A percentile compares a stretch with the other conserved stretches of the same genome.
Conservation (phyloP, 2,888 invertebrate genomes). For the Disparrhopalites patrizii region DNA sequence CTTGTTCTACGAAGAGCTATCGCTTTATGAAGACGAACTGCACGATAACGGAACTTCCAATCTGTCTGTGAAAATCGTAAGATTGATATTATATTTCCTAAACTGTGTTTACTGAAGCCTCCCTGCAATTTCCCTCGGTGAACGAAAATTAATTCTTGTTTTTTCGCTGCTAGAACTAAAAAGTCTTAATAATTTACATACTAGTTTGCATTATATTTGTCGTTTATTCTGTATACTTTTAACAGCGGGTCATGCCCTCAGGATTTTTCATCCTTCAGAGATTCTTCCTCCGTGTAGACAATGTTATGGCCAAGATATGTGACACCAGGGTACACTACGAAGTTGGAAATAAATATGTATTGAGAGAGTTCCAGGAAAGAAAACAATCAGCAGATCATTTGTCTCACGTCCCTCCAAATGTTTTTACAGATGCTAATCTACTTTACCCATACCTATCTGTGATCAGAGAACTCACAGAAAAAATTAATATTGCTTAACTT, state of each 20-base stretch:
- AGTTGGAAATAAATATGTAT: constrained; percentile 68
- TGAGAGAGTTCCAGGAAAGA: constrained; percentile 76
- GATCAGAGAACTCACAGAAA: constrained; percentile 36
- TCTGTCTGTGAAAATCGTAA: constrained; percentile 87
- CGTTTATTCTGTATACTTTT: too few species aligned
- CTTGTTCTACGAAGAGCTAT: constrained; percentile 86
- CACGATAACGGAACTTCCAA: constrained; percentile 96
- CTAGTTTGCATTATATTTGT: constrained; percentile 31
- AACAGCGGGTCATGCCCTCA: constrained; percentile 91
- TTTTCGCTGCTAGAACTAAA: too few species aligned
- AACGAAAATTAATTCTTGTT: too few species aligned
- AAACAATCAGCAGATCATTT: constrained; percentile 54
- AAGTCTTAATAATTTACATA: too few species aligned
- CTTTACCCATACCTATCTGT: constrained; percentile 38
- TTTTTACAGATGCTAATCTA: constrained; percentile 41
- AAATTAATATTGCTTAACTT: constrained; percentile 26
- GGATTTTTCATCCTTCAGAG: constrained; percentile 86
- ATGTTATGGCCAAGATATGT: constrained; percentile 78
- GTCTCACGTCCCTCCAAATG: constrained; percentile 34
- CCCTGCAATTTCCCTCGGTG: too few species aligned
- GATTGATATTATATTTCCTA: too few species aligned
- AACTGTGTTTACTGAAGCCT: too few species aligned
- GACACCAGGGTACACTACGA: constrained; percentile 85
- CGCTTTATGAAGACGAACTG: constrained; percentile 95
- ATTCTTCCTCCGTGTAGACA: constrained; percentile 90